These are phyloP conservation scores for Agapornis canus DNA, from an alignment of 2,797 vertebrate species.

Conservation along the genomic window DNA sequence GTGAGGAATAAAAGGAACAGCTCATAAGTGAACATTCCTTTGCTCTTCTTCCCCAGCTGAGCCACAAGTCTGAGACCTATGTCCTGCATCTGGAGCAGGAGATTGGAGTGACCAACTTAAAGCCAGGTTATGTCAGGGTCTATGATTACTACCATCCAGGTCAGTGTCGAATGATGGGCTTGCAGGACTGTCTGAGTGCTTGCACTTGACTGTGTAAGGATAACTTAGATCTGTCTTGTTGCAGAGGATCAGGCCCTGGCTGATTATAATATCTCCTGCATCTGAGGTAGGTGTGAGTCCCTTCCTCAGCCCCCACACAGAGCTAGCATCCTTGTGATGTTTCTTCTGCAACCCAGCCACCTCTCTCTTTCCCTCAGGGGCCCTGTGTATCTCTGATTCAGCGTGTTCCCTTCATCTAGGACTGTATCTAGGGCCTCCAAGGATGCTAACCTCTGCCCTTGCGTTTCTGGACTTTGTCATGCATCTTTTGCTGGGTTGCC, in stretches of 20 bases:
- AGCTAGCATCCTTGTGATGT: background rate
- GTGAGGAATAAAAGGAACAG: background rate
- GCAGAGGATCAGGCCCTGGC: slow-evolving; percentile 64
- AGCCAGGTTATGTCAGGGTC: slow-evolving; percentile 51
- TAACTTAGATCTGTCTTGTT: background rate
- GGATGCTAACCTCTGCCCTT: background rate
- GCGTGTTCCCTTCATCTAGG: background rate
- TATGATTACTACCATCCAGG: slow-evolving; percentile 66
- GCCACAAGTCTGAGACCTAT: slow-evolving; percentile 32
- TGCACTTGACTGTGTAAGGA: background rate
- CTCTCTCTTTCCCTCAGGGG: background rate
- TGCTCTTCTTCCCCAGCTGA: slow-evolving; percentile 19
- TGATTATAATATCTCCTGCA: slow-evolving; percentile 55
- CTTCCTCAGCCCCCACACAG: background rate
- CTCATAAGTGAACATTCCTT: background rate
- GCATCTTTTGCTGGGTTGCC: background rate
- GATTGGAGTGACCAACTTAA: slow-evolving; percentile 59
- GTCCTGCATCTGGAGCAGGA: slow-evolving; percentile 38
- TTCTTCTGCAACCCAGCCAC: background rate
- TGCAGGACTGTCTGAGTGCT: background rate
- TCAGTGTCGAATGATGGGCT: background rate
- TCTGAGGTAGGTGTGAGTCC: slow-evolving; percentile 33
- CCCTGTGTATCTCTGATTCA: background rate
- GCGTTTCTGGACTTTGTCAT: background rate
- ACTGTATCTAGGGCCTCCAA: background rate